Percentiles rank a stretch among this genome's conserved stretches.
Conservation (phyloP, 1,140 invertebrate genomes). For the Steinernema feltiae region DNA sequence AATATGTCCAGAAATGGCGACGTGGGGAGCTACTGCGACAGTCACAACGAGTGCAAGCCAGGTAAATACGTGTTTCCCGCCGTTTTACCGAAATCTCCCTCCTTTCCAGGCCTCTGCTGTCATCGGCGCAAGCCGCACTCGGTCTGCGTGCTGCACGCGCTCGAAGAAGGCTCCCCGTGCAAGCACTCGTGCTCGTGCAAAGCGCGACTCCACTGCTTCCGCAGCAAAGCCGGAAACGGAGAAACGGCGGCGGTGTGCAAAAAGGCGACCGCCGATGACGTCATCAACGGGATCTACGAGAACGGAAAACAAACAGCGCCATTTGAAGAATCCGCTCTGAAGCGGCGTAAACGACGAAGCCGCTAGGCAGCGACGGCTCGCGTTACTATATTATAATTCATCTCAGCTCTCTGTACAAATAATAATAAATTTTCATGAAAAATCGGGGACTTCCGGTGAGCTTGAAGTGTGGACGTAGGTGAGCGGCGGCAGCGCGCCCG, state of each 20-base stretch:
- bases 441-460: constrained; percentile 21
- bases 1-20: neutral
- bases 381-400: no score
- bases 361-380: no score
- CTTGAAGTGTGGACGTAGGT: constrained; percentile 29
- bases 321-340: neutral
- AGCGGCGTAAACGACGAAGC: neutral
- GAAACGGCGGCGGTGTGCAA: neutral
- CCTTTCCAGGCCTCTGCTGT: neutral
- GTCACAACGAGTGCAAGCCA: neutral
- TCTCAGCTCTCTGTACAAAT: neutral
- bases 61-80: no score
- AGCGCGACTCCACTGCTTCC: neutral
- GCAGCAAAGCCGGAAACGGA: neutral
- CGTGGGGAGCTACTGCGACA: neutral
- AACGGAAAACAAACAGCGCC: neutral
- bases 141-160: neutral
- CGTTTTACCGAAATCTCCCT: no score
- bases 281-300: neutral
- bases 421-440: neutral
- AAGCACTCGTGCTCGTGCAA: neutral
- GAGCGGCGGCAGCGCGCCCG: constrained; percentile 33
- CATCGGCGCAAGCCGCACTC: neutral
- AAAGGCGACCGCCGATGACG: neutral
- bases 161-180: neutral